A percentile compares a stretch with the other conserved stretches of the same genome.
Evolutionary conservation across 2,888 invertebrate genomes (phyloP).

Genomic region (Hydrotaea diabolus): DNA sequence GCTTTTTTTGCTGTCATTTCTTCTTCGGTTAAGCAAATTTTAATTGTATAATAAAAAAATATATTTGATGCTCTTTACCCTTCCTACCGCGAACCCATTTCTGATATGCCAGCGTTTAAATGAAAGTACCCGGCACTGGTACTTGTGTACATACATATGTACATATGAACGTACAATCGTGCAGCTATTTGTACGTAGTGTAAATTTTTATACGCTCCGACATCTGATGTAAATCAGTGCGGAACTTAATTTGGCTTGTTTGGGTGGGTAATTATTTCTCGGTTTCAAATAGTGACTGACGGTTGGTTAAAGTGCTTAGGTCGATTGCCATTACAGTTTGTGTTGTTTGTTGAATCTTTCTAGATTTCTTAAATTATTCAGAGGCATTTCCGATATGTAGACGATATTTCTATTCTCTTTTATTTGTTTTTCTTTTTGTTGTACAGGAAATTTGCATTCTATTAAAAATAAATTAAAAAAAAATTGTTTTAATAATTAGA

Average conservation of each 20-base stretch:
- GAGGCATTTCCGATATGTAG: conserved; percentile 55
- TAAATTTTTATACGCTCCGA: conserved; percentile 21
- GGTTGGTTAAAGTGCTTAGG: conserved; percentile 15
- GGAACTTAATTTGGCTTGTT: conserved; percentile 46
- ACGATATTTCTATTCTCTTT: not conserved
- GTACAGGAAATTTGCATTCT: conserved; percentile 5
- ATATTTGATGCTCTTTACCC: not conserved
- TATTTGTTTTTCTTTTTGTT: conserved; percentile 8
- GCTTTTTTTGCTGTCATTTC: not conserved
- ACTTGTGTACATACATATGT: not conserved
- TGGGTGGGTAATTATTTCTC: conserved; percentile 17
- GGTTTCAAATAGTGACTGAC: not conserved
- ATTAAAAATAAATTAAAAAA: conserved; percentile 12
- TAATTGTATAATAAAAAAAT: conserved; percentile 23
- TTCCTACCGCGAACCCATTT: not conserved
- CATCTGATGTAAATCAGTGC: conserved; percentile 45
- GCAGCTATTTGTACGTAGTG: not conserved
- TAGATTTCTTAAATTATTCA: not conserved
- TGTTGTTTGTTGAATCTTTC: not conserved
- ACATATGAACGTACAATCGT: not conserved
- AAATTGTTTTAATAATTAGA: conserved; percentile 17
- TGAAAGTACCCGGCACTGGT: conserved; percentile 9
- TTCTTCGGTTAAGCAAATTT: not conserved
- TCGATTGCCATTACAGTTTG: not conserved
- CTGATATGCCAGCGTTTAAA: not conserved